Evolutionary conservation across 2,888 invertebrate genomes (phyloP), one percentile per base, ranked within the genome.

Genomic region (Oxyteleia sp.): DNA sequence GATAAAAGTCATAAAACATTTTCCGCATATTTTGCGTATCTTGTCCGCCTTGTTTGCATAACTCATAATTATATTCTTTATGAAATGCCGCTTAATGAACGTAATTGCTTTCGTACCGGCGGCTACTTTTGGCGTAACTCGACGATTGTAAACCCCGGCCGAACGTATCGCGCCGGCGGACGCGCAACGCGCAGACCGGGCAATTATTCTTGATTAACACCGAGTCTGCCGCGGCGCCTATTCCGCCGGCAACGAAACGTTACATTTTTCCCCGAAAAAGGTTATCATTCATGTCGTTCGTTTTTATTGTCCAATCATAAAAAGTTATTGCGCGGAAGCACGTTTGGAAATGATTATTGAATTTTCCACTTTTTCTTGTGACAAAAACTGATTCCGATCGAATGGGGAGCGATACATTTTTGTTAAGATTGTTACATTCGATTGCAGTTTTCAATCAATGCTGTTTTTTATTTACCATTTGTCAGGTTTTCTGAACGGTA

Each of bases 201-300:
- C 88, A 87, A 88, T 88, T 89, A 88, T 83, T 88, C 86, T 88
- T 87, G 85, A 89, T 88, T 88, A 88, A 87, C 84, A 69, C 64
- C 78, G 18, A 13, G 47, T 59, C 76, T 82, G 72, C 83, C 64
- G 78, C 59, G 69, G 8, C 49, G 41, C 57, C 74, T 45, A 38
- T 71, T 51, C 29, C 38, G 29, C 35, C 23, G 71, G 15, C 59
- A 53, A 57, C 47, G 55, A 23, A 16, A 49, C 32, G 47, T 51
- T 35, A 49, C 49, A 49, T 43, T 35, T 71, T 71, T 20, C 0
- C 16, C n/a, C n/a, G 5, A 13, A 63, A 63, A 53, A 16, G 18
- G 32, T 57, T 57, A 38, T 57, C 57, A 57, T 57, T 57, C 18
- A 35, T 15, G 32, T 18, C 23, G 57, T 26, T 4, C 57, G 16